phyloP scores from a whole-genome alignment of 2,888 invertebrate species.

The Carabus problematicus region DNA sequence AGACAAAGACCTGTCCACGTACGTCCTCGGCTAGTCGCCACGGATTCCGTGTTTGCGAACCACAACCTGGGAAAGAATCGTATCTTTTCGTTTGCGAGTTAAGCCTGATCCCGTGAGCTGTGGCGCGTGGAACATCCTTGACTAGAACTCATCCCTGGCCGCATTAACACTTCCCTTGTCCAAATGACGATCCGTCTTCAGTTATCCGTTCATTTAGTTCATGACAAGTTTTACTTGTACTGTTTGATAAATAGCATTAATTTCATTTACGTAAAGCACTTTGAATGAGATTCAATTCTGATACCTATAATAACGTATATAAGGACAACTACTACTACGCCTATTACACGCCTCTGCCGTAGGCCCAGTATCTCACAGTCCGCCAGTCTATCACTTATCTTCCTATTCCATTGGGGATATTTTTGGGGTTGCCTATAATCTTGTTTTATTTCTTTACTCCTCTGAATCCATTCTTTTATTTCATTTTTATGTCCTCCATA shows the following conservation, averaged over 20 bases:
- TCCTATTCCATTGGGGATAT: constrained; percentile 45
- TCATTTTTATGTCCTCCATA: constrained; percentile 52
- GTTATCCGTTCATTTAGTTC: neutral
- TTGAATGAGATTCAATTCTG: no score
- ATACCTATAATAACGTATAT: no score
- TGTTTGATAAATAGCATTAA: no score
- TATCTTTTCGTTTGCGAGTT: constrained; percentile 39
- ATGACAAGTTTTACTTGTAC: constrained; percentile 3
- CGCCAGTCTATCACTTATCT: constrained; percentile 46
- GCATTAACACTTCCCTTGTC: constrained; percentile 4
- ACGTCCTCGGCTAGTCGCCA: neutral
- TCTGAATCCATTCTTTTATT: constrained; percentile 51
- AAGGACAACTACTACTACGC: neutral
- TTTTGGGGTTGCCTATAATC: constrained; percentile 48
- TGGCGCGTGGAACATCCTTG: constrained; percentile 9
- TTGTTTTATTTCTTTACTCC: constrained; percentile 49
- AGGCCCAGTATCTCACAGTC: constrained; percentile 8
- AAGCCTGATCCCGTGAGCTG: constrained; percentile 35
- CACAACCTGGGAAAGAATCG: constrained; percentile 28
- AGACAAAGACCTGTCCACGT: constrained; percentile 7
- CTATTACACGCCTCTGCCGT: constrained; percentile 39
- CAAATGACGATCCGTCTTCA: neutral
- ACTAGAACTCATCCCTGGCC: constrained; percentile 22
- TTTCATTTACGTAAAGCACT: no score
- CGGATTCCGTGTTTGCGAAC: constrained; percentile 22